Percentiles rank a stretch among this genome's conserved stretches.
Evolutionary conservation across 1,140 invertebrate genomes (phyloP).

Genomic region (Tenebrio molitor): DNA sequence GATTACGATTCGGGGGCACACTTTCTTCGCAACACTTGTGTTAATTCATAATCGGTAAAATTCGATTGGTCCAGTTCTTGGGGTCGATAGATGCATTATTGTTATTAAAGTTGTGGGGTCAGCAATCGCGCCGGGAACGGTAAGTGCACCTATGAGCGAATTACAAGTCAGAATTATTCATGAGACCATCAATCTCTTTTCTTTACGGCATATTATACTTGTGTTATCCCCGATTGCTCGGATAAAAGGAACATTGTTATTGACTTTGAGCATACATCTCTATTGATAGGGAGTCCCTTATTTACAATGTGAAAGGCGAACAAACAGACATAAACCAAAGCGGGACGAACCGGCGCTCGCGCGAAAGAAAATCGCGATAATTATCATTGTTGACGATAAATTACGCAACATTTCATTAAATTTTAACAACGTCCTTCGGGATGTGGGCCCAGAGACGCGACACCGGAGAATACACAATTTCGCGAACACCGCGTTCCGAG

Average conservation of each 20-base stretch:
- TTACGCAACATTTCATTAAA: conserved; percentile 2
- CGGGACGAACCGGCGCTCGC: neutral
- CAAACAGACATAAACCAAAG: neutral
- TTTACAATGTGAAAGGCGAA: neutral
- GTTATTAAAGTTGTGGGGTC: too few species aligned
- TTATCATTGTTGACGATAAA: conserved; percentile 6
- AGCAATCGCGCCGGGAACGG: neutral
- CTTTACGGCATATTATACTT: neutral
- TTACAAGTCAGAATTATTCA: conserved; percentile 25
- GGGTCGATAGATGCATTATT: neutral
- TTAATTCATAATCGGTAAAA: too few species aligned
- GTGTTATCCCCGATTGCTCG: neutral
- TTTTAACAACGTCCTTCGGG: neutral
- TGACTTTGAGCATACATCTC: neutral
- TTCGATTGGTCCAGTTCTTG: too few species aligned
- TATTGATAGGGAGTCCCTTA: conserved; percentile 5
- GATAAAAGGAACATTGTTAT: conserved; percentile 2
- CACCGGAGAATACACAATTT: conserved; percentile 4
- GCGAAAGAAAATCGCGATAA: neutral
- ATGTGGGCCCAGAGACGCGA: neutral
- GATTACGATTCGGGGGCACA: neutral
- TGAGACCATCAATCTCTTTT: conserved; percentile 23
- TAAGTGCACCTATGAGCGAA: neutral
- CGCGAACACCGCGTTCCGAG: neutral
- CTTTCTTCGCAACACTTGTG: too few species aligned